These are phyloP conservation scores for Cyclopterus lumpus DNA, from an alignment of 2,797 vertebrate genomes.

Conservation along the genomic window DNA sequence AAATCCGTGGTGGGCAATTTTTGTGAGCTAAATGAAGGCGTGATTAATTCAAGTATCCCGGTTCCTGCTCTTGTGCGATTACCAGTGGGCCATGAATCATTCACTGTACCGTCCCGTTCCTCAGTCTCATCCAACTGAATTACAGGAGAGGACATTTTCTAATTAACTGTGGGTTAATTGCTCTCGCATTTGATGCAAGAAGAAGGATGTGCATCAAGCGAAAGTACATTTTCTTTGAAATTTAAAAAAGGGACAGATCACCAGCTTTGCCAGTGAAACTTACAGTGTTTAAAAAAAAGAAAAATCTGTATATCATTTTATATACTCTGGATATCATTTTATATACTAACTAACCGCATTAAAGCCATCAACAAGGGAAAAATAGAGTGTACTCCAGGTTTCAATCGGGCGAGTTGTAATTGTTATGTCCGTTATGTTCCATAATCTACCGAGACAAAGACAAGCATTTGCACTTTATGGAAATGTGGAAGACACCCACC, in stretches of 20 bases:
- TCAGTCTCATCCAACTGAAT: constrained; percentile 64
- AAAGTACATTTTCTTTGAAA: constrained; percentile 43
- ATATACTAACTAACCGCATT: not conserved
- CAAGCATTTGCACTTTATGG: too few relatives aligned
- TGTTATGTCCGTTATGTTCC: not conserved
- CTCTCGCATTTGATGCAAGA: constrained; percentile 56
- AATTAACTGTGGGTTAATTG: constrained; percentile 83
- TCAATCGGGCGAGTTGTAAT: not conserved
- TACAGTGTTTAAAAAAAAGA: constrained; percentile 1
- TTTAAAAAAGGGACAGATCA: constrained; percentile 30
- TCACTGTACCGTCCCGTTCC: constrained; percentile 63
- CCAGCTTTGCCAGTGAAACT: not conserved
- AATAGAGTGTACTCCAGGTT: not conserved
- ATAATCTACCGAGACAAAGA: too few relatives aligned
- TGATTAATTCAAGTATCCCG: constrained; percentile 75
- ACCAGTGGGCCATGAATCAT: constrained; percentile 75
- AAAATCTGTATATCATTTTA: constrained; percentile 2
- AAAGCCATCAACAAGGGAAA: not conserved
- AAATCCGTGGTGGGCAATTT: constrained; percentile 70
- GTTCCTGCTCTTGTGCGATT: constrained; percentile 77
- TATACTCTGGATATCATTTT: not conserved
- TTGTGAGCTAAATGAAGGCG: constrained; percentile 73
- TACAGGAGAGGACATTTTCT: constrained; percentile 71
- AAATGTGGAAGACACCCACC: too few relatives aligned
- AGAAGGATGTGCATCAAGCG: constrained; percentile 58